phyloP scores from a whole-genome alignment of 1,140 invertebrate species.

The Cotesia typhae region DNA sequence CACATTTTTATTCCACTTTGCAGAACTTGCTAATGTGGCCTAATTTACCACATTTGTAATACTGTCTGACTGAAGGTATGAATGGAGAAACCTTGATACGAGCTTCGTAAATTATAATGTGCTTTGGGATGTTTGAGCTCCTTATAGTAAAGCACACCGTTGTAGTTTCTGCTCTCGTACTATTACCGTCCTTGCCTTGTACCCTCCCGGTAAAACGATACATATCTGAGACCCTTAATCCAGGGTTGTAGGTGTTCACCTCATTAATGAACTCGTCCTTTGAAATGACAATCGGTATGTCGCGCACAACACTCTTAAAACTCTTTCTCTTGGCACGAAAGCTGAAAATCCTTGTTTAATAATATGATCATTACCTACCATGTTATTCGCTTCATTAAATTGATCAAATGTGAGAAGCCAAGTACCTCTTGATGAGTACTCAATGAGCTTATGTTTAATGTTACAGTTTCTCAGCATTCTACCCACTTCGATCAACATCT shows the following conservation, averaged over 20 bases:
- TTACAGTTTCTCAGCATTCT: background rate
- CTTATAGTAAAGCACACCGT: conserved; percentile 10
- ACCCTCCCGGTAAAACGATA: background rate
- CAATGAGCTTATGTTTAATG: background rate
- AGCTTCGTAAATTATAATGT: background rate
- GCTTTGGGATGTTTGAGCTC: background rate
- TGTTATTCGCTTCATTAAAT: background rate
- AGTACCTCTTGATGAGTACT: background rate
- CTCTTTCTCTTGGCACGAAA: background rate
- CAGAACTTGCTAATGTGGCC: conserved; percentile 5
- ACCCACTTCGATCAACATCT: background rate
- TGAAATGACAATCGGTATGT: background rate
- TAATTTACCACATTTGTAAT: conserved; percentile 11
- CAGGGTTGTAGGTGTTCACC: background rate
- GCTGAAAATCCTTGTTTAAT: background rate
- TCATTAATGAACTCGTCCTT: background rate
- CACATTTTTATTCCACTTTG: background rate
- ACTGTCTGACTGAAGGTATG: background rate
- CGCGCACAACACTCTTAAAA: background rate
- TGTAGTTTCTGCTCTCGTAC: background rate
- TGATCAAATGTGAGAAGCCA: background rate
- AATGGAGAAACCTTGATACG: background rate
- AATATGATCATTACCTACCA: background rate
- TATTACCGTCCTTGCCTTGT: background rate
- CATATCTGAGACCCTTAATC: background rate